Percentiles rank a stretch among this genome's conserved stretches.
Conservation (phyloP, 2,797 vertebrate species). For the Tiaroga cobitis region DNA sequence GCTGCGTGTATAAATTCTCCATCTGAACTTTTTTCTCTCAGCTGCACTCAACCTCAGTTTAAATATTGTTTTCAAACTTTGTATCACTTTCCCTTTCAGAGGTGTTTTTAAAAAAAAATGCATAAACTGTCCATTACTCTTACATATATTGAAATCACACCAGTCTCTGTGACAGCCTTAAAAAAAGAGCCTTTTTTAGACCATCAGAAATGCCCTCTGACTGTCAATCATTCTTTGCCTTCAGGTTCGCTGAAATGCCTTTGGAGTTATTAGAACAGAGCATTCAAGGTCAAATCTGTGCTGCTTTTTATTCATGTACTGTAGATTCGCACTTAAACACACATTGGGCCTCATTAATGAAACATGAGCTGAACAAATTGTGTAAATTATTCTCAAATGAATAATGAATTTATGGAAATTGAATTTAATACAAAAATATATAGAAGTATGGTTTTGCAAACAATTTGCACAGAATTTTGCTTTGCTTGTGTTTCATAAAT, state of each 20-base stretch:
- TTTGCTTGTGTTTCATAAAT: background rate
- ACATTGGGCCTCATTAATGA: slow-evolving; percentile 1
- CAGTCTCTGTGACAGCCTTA: background rate
- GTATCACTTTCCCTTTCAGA: background rate
- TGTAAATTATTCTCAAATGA: background rate
- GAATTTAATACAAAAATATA: background rate
- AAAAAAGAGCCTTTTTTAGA: background rate
- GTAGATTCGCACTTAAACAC: background rate
- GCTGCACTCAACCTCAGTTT: background rate
- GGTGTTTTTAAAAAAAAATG: background rate
- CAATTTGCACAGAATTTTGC: background rate
- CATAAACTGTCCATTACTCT: background rate
- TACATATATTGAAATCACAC: background rate
- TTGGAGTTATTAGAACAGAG: background rate
- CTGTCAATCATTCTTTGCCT: slow-evolving; percentile 2
- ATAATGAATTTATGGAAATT: background rate
- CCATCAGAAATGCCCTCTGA: background rate
- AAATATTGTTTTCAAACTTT: background rate
- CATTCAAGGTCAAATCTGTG: background rate
- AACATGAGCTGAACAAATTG: slow-evolving; percentile 8
- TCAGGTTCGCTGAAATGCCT: background rate
- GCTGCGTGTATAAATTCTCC: background rate
- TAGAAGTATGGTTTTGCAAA: background rate
- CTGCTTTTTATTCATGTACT: background rate
- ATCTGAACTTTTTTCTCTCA: background rate